phyloP scores from a whole-genome alignment of 2,113 vertebrate species.

The Meleagris gallopavo region DNA sequence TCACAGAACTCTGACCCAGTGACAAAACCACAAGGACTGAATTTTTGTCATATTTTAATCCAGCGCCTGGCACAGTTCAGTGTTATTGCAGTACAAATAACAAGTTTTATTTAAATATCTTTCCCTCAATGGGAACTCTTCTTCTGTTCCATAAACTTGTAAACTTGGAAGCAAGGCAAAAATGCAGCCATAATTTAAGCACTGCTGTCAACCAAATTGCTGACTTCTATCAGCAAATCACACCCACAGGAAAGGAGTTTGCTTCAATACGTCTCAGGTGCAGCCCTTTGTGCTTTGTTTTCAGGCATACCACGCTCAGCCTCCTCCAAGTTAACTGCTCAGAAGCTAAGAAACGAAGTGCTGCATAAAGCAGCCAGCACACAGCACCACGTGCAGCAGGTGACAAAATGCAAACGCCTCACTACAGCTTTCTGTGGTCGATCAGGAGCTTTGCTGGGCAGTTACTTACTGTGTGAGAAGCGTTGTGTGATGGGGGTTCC shows the following conservation, averaged over 20 bases:
- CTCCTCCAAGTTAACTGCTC: not conserved
- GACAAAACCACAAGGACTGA: not conserved
- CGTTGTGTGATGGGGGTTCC: conserved; percentile 98
- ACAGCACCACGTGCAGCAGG: rapidly evolving
- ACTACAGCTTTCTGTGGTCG: not conserved
- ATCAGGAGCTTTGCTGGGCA: not conserved
- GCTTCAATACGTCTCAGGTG: not conserved
- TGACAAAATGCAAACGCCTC: not conserved
- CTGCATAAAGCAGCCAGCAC: not conserved
- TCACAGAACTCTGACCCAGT: not conserved
- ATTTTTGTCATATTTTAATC: not conserved
- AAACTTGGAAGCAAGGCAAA: not conserved
- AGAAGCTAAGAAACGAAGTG: rapidly evolving
- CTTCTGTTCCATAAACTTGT: not conserved
- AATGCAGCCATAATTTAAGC: rapidly evolving
- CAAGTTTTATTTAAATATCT: not conserved
- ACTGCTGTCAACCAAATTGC: rapidly evolving
- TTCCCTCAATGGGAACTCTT: not conserved
- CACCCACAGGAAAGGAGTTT: not conserved
- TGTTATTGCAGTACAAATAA: not conserved
- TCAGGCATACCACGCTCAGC: not conserved
- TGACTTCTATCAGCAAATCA: not conserved
- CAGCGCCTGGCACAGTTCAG: not conserved
- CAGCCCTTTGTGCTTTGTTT: not conserved
- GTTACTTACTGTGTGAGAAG: conserved; percentile 96